phyloP scores from a whole-genome alignment of 2,797 vertebrate genomes.

The Cacajao melanocephalus region DNA sequence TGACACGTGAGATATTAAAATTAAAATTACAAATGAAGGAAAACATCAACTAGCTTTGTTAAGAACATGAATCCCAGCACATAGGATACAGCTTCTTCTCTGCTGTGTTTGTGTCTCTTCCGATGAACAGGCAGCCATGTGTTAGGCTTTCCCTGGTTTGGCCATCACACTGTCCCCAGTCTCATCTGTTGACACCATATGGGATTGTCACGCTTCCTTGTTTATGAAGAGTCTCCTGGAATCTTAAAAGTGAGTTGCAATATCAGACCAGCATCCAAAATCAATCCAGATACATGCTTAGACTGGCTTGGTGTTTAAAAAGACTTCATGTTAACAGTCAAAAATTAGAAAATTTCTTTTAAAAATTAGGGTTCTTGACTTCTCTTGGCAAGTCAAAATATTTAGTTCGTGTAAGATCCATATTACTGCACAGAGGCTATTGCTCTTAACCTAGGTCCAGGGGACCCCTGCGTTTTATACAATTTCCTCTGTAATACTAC shows the following conservation, averaged over 20 bases:
- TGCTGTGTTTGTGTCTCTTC: neutral
- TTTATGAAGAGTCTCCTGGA: neutral
- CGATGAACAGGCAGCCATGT: neutral
- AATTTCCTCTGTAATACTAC: neutral
- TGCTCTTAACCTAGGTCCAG: neutral
- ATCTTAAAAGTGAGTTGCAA: neutral
- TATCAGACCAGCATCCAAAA: neutral
- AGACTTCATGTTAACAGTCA: neutral
- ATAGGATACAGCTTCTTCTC: neutral
- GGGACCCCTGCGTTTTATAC: neutral
- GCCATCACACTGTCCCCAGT: neutral
- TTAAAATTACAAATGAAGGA: constrained; percentile 22
- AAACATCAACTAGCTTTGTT: neutral
- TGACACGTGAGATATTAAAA: neutral
- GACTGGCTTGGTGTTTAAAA: neutral
- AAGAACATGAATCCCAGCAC: neutral
- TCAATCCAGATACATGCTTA: neutral
- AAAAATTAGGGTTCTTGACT: neutral
- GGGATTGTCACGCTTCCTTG: neutral
- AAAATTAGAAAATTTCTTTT: constrained; percentile 12
- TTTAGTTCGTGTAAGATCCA: neutral
- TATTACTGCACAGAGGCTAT: neutral
- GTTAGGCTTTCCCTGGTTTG: neutral
- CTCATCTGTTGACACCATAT: neutral
- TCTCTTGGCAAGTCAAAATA: constrained; percentile 38